Percentiles rank a stretch among this genome's conserved stretches.
Conservation (phyloP, 2,113 vertebrate genomes). For the Hypocryptadius cinnamomeus region DNA sequence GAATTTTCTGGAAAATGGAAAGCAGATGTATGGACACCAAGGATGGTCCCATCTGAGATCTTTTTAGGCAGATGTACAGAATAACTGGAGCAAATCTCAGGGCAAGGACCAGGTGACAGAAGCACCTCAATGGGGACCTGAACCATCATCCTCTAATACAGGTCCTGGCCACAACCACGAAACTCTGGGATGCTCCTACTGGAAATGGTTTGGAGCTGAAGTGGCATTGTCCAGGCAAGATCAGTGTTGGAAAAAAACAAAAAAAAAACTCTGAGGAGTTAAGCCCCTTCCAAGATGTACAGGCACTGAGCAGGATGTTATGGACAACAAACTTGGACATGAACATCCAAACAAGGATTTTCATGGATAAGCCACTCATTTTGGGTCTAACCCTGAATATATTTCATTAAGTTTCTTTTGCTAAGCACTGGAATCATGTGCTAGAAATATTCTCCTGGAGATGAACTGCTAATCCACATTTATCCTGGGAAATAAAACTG, state of each 20-base stretch:
- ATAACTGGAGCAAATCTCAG: background rate
- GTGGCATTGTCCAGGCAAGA: background rate
- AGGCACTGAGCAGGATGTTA: background rate
- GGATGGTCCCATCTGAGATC: background rate
- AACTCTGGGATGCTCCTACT: background rate
- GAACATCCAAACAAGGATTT: background rate
- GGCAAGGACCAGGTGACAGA: background rate
- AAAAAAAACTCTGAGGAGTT: accelerated
- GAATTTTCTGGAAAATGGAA: background rate
- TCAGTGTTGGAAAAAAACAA: background rate
- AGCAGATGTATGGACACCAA: background rate
- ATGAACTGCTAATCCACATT: background rate
- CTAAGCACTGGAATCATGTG: background rate
- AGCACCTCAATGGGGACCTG: background rate
- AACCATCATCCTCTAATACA: background rate
- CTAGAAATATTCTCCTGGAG: background rate
- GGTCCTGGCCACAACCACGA: accelerated
- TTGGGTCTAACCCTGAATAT: background rate
- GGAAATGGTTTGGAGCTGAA: background rate
- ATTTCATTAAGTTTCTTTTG: background rate
- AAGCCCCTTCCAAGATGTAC: background rate
- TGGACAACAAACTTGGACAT: background rate
- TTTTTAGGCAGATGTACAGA: background rate
- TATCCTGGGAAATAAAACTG: background rate
- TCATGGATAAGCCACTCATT: background rate